Evolutionary conservation across 2,113 vertebrate species (phyloP).

Genomic region (Manacus vitellinus): DNA sequence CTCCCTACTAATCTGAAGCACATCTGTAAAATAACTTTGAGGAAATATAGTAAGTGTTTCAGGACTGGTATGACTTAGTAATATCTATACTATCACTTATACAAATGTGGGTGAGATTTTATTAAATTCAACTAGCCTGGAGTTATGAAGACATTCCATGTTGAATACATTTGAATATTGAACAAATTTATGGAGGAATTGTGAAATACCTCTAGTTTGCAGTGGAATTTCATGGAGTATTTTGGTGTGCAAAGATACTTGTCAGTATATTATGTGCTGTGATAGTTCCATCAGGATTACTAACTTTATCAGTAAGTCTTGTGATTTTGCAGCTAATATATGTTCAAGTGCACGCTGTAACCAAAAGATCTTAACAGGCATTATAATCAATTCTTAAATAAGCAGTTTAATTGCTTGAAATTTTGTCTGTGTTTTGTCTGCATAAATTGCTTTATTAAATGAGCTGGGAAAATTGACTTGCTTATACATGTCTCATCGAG

Average conservation of each 20-base stretch:
- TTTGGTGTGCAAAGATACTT: neutral
- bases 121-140: neutral
- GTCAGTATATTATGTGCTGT: neutral
- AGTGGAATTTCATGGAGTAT: neutral
- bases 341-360: neutral
- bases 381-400: neutral
- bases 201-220: neutral
- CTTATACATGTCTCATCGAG: neutral
- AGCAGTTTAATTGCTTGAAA: neutral
- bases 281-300: neutral
- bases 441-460: constrained; percentile 6
- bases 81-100: neutral
- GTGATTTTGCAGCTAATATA: neutral
- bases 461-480: neutral
- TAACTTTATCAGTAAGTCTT: constrained; percentile 2
- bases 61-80: neutral
- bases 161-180: neutral
- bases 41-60: neutral
- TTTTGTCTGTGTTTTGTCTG: neutral
- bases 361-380: neutral
- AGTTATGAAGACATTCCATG: neutral
- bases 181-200: neutral
- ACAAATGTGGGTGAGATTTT: neutral
- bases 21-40: neutral
- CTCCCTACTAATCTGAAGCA: neutral